Evolutionary conservation across 30 jellyfish, hydroid and myxozoan species (phyloP).

Genomic region (Aurelia coerulea): DNA sequence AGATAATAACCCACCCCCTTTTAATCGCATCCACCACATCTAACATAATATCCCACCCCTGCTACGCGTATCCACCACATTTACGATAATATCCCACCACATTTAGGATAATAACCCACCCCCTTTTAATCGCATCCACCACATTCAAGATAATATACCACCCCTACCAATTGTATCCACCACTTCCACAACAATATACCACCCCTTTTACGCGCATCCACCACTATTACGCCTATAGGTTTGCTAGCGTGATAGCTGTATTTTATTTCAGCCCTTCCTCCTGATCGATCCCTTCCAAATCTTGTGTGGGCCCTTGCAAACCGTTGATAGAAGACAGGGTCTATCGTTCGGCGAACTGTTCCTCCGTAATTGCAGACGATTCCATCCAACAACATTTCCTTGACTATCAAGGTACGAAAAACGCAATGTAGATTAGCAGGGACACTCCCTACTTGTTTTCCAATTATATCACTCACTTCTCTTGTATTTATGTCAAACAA

Average conservation of each 20-base stretch:
- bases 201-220: no score
- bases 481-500: background rate
- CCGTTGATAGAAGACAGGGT: background rate
- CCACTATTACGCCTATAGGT: no score
- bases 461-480: background rate
- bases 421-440: constrained; percentile 2
- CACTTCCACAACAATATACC: no score
- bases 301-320: background rate
- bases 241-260: background rate
- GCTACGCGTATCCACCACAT: no score
- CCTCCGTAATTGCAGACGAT: constrained; percentile 12
- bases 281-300: constrained; percentile 4
- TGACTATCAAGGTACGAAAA: background rate
- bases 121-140: no score
- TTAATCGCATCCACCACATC: no score
- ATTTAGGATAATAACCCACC: no score
- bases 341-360: background rate
- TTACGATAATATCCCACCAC: no score
- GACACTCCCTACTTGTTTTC: constrained; percentile 24
- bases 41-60: no score
- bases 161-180: no score
- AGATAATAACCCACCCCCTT: no score
- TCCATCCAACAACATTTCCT: constrained; percentile 1
- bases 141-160: no score
- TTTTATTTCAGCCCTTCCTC: constrained; percentile 29